Conservation (phyloP, 2,888 invertebrate species). For the Willowsia nigromaculata region DNA sequence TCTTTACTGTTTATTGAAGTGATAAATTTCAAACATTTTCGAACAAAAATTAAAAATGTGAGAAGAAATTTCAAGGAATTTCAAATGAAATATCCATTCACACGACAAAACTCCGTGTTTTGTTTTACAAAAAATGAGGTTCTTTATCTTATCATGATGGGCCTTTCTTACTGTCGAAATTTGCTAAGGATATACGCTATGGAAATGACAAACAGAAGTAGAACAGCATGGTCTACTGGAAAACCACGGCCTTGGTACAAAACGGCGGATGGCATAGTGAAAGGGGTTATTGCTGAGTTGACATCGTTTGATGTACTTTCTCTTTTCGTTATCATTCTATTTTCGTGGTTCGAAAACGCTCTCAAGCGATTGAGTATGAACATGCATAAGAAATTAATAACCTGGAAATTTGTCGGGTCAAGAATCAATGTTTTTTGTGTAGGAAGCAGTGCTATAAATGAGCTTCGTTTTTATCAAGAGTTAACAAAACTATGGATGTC, state of each 20-base stretch:
- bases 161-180: not conserved
- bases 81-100: not conserved
- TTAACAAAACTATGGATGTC: not conserved
- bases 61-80: not conserved
- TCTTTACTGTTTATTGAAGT: not conserved
- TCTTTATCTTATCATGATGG: not conserved
- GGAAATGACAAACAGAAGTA: not conserved
- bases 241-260: not conserved
- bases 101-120: not conserved
- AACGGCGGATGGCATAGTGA: not conserved
- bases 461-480: not conserved
- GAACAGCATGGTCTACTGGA: not conserved
- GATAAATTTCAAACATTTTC: not conserved
- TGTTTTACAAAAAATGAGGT: not conserved
- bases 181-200: not conserved
- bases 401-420: not conserved
- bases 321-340: not conserved
- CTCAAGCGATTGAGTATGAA: not conserved
- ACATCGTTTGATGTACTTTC: not conserved
- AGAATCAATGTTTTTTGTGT: too few species aligned
- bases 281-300: not conserved
- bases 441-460: not conserved
- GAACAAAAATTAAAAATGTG: not conserved
- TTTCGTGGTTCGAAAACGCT: not conserved
- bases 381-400: not conserved